These are phyloP conservation scores for Cryptotermes secundus DNA, from an alignment of 1,140 invertebrate species.

Conservation along the genomic window DNA sequence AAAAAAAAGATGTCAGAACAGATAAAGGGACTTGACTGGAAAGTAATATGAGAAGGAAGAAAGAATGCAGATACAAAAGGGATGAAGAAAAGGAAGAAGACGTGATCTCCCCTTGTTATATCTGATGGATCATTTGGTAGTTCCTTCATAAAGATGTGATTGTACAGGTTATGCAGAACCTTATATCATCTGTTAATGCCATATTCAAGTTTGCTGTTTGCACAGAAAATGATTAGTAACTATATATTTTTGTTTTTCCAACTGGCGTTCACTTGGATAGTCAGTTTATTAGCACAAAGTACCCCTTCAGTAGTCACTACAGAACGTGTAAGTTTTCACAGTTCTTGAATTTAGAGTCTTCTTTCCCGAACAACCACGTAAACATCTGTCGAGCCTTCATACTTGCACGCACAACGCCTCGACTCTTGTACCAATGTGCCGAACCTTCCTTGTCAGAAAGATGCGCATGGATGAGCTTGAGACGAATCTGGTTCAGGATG, in stretches of 20 bases:
- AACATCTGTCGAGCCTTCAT: constrained; percentile 88
- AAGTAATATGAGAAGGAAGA: too few relatives aligned
- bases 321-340: constrained; percentile 85
- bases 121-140: too few relatives aligned
- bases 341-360: constrained; percentile 87
- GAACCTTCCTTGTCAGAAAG: constrained; percentile 48
- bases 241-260: background rate
- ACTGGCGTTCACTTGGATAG: background rate
- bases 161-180: too few relatives aligned
- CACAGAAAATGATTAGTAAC: background rate
- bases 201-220: background rate
- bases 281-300: constrained; percentile 17
- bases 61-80: too few relatives aligned
- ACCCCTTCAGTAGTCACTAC: constrained; percentile 50
- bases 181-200: background rate
- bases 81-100: too few relatives aligned
- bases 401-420: constrained; percentile 76
- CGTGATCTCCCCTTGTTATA: too few relatives aligned
- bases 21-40: too few relatives aligned
- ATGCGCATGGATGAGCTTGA: constrained; percentile 68
- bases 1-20: too few relatives aligned
- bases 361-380: constrained; percentile 86
- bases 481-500: constrained; percentile 75
- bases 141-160: too few relatives aligned
- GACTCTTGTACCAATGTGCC: constrained; percentile 75